Evolutionary conservation across 2,797 vertebrate genomes (phyloP).

Genomic region (Apogon talboti): DNA sequence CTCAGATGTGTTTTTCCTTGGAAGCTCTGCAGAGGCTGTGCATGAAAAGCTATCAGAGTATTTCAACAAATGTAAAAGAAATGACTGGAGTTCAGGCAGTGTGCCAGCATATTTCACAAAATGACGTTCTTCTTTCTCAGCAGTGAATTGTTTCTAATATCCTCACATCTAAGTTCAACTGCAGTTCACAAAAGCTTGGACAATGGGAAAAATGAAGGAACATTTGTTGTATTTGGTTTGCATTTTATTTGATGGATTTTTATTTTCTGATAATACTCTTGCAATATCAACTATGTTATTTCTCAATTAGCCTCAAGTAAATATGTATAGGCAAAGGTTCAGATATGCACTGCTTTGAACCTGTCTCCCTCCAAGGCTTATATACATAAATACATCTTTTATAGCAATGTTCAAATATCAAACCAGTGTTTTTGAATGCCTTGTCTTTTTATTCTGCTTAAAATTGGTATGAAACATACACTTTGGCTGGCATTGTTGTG

Average conservation of each 20-base stretch:
- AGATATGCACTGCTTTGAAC: conserved; percentile 22
- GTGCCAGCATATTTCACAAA: too few species aligned
- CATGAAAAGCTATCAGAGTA: too few species aligned
- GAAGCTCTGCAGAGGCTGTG: too few species aligned
- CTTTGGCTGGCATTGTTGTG: conserved; percentile 29
- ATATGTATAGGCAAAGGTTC: neutral
- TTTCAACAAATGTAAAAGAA: too few species aligned
- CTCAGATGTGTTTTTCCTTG: neutral
- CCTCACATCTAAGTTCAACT: too few species aligned
- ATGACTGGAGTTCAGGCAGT: too few species aligned
- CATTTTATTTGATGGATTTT: neutral
- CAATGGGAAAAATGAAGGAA: too few species aligned
- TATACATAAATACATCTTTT: conserved; percentile 30
- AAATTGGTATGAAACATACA: conserved; percentile 26
- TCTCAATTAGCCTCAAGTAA: too few species aligned
- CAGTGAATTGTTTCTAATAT: too few species aligned
- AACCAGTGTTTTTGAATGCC: conserved; percentile 7
- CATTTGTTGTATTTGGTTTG: too few species aligned
- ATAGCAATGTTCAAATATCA: conserved; percentile 32
- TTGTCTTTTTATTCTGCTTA: conserved; percentile 24
- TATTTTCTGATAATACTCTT: neutral
- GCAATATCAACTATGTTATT: neutral
- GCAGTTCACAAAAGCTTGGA: too few species aligned
- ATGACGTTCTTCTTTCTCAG: too few species aligned
- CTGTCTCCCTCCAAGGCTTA: neutral